Evolutionary conservation across 2,797 vertebrate species (phyloP), one percentile per base, ranked within the genome.

Genomic region (Channallabes apus): DNA sequence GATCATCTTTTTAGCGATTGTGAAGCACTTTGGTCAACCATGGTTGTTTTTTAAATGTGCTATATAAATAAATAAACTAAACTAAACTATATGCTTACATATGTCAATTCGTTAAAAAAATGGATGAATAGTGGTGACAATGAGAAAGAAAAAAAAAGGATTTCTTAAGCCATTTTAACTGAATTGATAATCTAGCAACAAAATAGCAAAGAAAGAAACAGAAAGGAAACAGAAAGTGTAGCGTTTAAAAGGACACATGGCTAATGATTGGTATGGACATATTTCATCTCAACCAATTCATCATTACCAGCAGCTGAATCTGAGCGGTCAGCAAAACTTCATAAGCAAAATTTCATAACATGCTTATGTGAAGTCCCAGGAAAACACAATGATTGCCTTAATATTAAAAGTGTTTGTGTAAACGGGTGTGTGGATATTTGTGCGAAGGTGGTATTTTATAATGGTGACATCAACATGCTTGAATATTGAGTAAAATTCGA

Each of bases 281-380:
- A 17, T 91, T 90, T 87, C 87, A 85, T 91, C 91, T 91, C 90
- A 90, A 91, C 91, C 92, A 91, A 93, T 93, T 90, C 91, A 86
- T 80, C 82, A 90, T 91, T 90, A 87, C 88, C 91, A 91, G 91
- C 69, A 29, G 87, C 88, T 89, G 89, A 94, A 94, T 90, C 90
- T 91, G 90, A 92, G 90, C 89, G 92, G 93, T 94, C 93, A 94
- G 93, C 93, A 93, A 87, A 92, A 92, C 78, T n/a, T n/a, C n/a
- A n/a, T n/a, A n/a, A n/a, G n/a, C n/a, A n/a, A n/a, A n/a, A n/a
- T n/a, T n/a, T n/a, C n/a, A n/a, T n/a, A n/a, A n/a, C n/a, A 86
- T 90, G 92, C 93, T 94, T 92, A 93, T 93, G 92, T 93, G 91
- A 92, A 92, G 92, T 93, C 91, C 90, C 90, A 92, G 91, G 90